phyloP scores from a whole-genome alignment of 2,797 vertebrate genomes.

The Gymnopithys bicolor region DNA sequence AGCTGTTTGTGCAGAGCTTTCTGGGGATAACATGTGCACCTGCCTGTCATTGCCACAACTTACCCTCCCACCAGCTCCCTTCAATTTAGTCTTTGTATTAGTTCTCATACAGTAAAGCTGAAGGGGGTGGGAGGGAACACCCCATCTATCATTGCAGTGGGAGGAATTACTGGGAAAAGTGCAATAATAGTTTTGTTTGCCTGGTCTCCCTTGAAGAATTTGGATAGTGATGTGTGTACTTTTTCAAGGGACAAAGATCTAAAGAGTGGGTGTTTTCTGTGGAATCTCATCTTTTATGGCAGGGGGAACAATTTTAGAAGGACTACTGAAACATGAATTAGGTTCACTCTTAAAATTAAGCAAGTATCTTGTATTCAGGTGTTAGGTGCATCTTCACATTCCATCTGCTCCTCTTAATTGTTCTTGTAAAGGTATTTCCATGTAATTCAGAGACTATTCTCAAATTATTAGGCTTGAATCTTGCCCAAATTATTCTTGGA shows the following conservation, averaged over 20 bases:
- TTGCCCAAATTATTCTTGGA: neutral
- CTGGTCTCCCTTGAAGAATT: neutral
- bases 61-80: neutral
- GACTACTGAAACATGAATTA: neutral
- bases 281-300: neutral
- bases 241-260: neutral
- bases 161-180: neutral
- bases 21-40: neutral
- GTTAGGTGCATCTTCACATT: neutral
- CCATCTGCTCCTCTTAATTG: neutral
- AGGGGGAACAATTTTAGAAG: neutral
- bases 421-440: neutral
- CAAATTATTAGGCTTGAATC: neutral
- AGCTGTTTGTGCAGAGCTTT: neutral
- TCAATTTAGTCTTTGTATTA: neutral
- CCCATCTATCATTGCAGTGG: neutral
- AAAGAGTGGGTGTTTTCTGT: neutral
- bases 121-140: neutral
- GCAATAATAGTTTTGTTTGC: neutral
- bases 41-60: neutral
- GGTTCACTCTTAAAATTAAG: neutral
- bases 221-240: fast-evolving
- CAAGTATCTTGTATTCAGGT: neutral
- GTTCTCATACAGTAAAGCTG: neutral
- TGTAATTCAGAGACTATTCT: neutral